These are phyloP conservation scores for Myotis findleyi DNA, from an alignment of 2,797 vertebrate genomes.

Conservation along the genomic window DNA sequence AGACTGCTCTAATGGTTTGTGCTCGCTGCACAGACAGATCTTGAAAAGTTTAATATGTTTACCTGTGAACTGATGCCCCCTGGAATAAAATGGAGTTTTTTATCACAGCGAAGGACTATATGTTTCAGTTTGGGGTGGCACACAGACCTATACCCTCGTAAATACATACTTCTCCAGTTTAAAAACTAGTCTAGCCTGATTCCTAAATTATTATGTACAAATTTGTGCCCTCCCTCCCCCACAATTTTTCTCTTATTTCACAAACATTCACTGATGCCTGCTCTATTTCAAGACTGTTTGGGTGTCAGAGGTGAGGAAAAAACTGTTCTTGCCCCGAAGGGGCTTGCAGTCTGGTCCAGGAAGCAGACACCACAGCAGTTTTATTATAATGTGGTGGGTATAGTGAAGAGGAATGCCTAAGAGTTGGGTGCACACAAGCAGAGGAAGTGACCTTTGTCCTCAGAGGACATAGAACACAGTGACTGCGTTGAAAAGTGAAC, in stretches of 20 bases:
- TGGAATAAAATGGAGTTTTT: slow-evolving; percentile 41
- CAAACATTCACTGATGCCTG: not conserved
- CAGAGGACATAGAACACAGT: not conserved
- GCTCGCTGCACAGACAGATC: slow-evolving; percentile 23
- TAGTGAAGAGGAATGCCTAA: not conserved
- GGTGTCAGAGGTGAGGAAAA: not conserved
- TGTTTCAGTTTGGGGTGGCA: slow-evolving; percentile 9
- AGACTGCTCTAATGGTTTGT: slow-evolving; percentile 15
- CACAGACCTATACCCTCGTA: not conserved
- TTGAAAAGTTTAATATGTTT: slow-evolving; percentile 43
- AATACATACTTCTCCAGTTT: slow-evolving; percentile 1
- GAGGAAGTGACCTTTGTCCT: slow-evolving; percentile 8
- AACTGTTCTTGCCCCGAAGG: not conserved
- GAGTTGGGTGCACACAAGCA: not conserved
- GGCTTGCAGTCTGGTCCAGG: not conserved
- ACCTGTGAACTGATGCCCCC: slow-evolving; percentile 7
- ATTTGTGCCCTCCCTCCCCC: not conserved
- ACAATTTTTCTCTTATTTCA: slow-evolving; percentile 32
- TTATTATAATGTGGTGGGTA: not conserved
- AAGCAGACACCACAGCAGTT: slow-evolving; percentile 22
- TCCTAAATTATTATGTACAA: not conserved
- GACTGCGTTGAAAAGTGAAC: not conserved
- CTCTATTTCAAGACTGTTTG: not conserved
- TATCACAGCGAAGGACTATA: not conserved
- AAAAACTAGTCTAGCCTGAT: not conserved